These are phyloP conservation scores for Eupelmus urozonus DNA, from an alignment of 2,888 invertebrate species.

Conservation along the genomic window DNA sequence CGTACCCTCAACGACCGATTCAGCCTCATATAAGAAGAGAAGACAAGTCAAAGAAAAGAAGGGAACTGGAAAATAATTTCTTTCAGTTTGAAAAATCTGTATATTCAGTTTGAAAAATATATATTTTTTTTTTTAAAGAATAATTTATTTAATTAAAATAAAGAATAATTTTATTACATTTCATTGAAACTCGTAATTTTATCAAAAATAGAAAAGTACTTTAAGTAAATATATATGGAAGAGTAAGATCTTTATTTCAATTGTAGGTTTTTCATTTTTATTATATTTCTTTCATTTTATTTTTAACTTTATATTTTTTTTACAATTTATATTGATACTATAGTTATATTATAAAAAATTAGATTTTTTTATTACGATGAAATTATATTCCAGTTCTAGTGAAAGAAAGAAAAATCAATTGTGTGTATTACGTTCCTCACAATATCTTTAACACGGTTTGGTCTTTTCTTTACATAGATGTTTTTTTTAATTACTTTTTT, in stretches of 20 bases:
- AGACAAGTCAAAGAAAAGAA: not conserved
- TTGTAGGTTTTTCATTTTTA: no score
- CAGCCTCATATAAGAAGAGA: slow-evolving; percentile 63
- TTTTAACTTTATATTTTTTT: not conserved
- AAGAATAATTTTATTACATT: no score
- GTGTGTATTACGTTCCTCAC: slow-evolving; percentile 28
- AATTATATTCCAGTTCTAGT: slow-evolving; percentile 27
- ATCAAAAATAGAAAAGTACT: no score
- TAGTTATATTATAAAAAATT: not conserved
- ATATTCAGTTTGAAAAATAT: no score
- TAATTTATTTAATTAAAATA: no score
- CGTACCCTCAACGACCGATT: slow-evolving; percentile 76
- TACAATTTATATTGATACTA: not conserved
- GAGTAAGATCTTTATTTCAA: no score
- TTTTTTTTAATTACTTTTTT: slow-evolving; percentile 24
- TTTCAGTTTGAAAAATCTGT: not conserved
- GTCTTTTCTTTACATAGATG: not conserved
- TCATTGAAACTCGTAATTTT: no score
- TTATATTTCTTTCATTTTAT: no score
- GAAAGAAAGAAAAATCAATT: not conserved
- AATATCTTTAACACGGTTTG: not conserved
- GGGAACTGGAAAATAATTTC: not conserved
- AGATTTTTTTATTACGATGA: not conserved
- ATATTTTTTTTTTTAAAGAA: no score
- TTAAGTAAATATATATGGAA: no score